Base-by-base conservation (phyloP, 2,113 vertebrate genomes). In the Cyphotilapia sp. region DNA sequence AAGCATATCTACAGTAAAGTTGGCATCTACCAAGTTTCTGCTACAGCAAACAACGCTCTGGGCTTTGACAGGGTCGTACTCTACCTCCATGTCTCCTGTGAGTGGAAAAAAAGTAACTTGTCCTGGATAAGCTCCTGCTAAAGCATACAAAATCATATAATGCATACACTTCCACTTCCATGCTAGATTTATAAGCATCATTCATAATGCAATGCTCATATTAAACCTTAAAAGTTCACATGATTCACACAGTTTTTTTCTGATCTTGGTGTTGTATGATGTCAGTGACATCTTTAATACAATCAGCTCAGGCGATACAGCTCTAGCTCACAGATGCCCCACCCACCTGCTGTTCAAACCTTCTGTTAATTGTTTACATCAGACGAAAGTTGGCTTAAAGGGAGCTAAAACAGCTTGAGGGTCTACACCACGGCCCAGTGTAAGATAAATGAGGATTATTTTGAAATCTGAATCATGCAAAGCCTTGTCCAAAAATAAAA, bases 61-160 rank as follows among this genome's bases (percentile, higher is more conserved):
- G 98, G 98, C 5, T 97, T 95, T 57, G 98, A 98, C 92, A 97
- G 93, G 3, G 97, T 97, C 45, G 93, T 97, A 31, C 97, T 99
- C 69, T 99, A 98, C 95, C 97, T 99, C 74, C 98, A 99, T 56
- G 95, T 99, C 85, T 97, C 97, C 0, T 98, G 98, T 98, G 94
- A 97, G 96, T 95, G 82, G 13, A 8, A 80, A 47, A 19, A 10
- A 42, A 42, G 31, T 78, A 40, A 38, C 24, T 24, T 3, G 5
- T 82, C 7, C 9, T 17, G 16, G 47, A 9, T 27, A 47, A 38
- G 31, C 27, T 38, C 40, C n/a, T 63, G 29, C 19, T 35, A 13
- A 38, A 81, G 49, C 10, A n/a, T 49, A 6, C 17, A 16, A 13
- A 78, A 29, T 5, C 29, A 69, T 47, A 22, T 40, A 14, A 29